Evolutionary conservation across 2,888 invertebrate species (phyloP).

Genomic region (Rotaria macrura): DNA sequence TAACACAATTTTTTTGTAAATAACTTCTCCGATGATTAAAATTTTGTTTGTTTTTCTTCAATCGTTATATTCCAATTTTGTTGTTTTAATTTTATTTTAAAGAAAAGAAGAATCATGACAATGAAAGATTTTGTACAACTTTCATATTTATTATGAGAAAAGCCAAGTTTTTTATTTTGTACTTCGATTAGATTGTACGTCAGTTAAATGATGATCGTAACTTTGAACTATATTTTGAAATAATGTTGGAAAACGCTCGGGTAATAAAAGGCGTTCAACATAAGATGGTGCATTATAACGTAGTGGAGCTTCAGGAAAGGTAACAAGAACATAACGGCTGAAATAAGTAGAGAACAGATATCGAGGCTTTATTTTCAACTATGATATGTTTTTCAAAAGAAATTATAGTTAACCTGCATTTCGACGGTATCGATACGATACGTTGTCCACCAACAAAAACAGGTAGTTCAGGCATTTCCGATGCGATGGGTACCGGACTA

Average conservation of each 20-base stretch:
- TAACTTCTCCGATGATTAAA: neutral
- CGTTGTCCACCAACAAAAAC: neutral
- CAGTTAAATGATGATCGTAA: neutral
- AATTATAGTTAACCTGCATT: neutral
- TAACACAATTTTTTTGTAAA: neutral
- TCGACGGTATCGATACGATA: neutral
- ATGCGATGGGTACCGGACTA: neutral
- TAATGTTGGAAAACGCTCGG: slow-evolving; percentile 2
- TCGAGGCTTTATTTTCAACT: too few species aligned
- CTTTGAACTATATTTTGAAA: neutral
- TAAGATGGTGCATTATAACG: neutral
- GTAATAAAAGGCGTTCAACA: neutral
- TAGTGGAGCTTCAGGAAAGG: neutral
- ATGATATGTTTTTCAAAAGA: too few species aligned
- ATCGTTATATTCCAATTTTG: neutral
- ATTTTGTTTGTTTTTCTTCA: neutral
- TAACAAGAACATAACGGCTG: neutral
- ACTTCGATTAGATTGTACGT: neutral
- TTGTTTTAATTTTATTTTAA: neutral
- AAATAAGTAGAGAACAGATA: neutral
- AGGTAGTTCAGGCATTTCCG: neutral
- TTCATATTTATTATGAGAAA: neutral
- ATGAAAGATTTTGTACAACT: neutral
- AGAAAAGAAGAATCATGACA: neutral
- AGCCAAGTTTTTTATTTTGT: neutral